These are phyloP conservation scores for Peromyscus attwateri DNA, from an alignment of 2,797 vertebrate species.

Conservation along the genomic window DNA sequence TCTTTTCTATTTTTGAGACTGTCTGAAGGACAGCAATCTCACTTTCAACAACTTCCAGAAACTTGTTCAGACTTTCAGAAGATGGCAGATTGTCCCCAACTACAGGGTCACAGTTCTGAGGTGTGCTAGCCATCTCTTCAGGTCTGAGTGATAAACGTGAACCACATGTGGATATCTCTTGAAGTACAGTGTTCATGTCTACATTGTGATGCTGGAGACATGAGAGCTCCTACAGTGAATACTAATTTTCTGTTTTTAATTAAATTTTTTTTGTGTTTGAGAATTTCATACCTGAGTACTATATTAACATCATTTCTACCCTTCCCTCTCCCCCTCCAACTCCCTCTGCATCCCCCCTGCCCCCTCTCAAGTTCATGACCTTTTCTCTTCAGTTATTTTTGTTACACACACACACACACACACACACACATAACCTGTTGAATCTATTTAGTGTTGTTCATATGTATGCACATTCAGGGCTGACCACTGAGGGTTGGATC, in stretches of 20 bases:
- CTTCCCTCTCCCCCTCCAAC: not conserved
- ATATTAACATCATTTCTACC: no score
- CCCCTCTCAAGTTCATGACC: not conserved
- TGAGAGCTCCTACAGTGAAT: conserved; percentile 28
- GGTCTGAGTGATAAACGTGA: conserved; percentile 21
- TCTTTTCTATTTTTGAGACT: not conserved
- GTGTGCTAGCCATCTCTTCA: not conserved
- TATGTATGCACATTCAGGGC: not conserved
- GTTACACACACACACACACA: no score
- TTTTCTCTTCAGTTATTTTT: not conserved
- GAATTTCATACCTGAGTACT: not conserved
- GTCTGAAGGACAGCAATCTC: conserved; percentile 37
- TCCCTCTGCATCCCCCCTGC: not conserved
- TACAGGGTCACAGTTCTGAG: conserved; percentile 43
- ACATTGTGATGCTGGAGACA: conserved; percentile 28
- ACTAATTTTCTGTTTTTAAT: not conserved
- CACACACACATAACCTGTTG: no score
- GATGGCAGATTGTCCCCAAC: conserved; percentile 88
- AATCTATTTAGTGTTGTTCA: not conserved
- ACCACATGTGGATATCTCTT: not conserved
- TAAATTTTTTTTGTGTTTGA: not conserved
- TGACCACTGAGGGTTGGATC: not conserved
- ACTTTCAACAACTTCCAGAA: conserved; percentile 86
- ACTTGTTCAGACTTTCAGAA: conserved; percentile 88
- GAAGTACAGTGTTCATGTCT: conserved; percentile 50